Conservation (phyloP, 1,140 invertebrate species). For the Ostrea edulis region DNA sequence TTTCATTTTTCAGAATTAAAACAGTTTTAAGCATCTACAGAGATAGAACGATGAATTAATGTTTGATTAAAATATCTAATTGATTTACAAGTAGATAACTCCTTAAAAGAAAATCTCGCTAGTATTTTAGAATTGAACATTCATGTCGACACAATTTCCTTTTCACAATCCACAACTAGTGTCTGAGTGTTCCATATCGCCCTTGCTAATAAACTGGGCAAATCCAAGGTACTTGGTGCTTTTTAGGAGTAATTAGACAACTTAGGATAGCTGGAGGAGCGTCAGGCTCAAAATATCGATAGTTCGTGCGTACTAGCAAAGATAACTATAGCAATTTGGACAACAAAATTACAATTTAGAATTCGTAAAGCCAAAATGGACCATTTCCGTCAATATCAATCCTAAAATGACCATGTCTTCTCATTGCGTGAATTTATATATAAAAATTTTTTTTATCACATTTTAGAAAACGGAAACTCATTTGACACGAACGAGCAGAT, state of each 20-base stretch:
- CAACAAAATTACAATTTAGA: not conserved
- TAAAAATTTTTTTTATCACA: not conserved
- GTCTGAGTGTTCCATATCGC: not conserved
- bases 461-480: slow-evolving; percentile 8
- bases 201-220: slow-evolving; percentile 6
- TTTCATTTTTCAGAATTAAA: too few species aligned
- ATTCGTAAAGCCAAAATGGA: not conserved
- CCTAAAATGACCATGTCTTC: not conserved
- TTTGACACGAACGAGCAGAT: not conserved
- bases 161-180: not conserved
- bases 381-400: not conserved
- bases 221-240: not conserved
- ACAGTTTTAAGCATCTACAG: too few species aligned
- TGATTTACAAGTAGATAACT: too few species aligned
- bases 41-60: too few species aligned
- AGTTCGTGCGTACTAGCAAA: not conserved
- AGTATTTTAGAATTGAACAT: not conserved
- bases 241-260: slow-evolving; percentile 27
- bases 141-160: not conserved
- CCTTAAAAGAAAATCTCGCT: too few species aligned
- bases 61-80: too few species aligned
- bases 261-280: not conserved
- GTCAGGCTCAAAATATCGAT: too few species aligned
- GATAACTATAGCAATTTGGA: slow-evolving; percentile 9
- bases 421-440: not conserved